A percentile compares a stretch with the other conserved stretches of the same genome.
These are phyloP conservation scores for Onychomys leucogaster DNA, from an alignment of 2,797 vertebrate genomes.

Conservation along the genomic window DNA sequence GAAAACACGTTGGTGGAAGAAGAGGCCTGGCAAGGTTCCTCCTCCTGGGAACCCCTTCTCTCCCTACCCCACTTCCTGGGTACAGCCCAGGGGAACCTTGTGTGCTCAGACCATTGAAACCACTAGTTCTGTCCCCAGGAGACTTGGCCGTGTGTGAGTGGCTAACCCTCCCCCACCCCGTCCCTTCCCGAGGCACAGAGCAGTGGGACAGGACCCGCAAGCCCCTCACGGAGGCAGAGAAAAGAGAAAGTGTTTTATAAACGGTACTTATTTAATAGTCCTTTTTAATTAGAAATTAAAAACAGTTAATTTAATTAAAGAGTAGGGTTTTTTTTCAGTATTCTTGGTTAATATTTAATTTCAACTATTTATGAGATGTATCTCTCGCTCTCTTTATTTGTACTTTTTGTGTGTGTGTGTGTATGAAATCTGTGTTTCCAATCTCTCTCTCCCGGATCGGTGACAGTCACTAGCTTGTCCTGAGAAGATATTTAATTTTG, in stretches of 20 bases:
- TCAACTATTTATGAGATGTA: constrained; percentile 95
- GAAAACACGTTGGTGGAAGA: constrained; percentile 76
- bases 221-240: constrained; percentile 81
- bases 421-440: constrained; percentile 87
- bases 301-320: constrained; percentile 92
- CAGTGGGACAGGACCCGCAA: constrained; percentile 65
- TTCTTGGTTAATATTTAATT: constrained; percentile 99
- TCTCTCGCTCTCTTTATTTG: constrained; percentile 85
- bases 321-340: constrained; percentile 93
- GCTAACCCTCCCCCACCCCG: constrained; percentile 68
- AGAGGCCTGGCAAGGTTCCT: neutral
- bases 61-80: neutral
- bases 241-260: constrained; percentile 90
- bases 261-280: constrained; percentile 91
- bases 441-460: constrained; percentile 87
- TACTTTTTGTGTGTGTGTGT: constrained; percentile 81
- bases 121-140: constrained; percentile 81
- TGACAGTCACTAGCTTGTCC: constrained; percentile 89
- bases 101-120: constrained; percentile 79
- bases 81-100: constrained; percentile 34
- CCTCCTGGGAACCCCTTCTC: neutral
- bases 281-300: constrained; percentile 92
- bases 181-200: constrained; percentile 68
- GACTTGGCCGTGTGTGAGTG: constrained; percentile 84
- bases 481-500: constrained; percentile 90